Conservation (phyloP, 2,113 vertebrate species). For the Emydocephalus ijimae region DNA sequence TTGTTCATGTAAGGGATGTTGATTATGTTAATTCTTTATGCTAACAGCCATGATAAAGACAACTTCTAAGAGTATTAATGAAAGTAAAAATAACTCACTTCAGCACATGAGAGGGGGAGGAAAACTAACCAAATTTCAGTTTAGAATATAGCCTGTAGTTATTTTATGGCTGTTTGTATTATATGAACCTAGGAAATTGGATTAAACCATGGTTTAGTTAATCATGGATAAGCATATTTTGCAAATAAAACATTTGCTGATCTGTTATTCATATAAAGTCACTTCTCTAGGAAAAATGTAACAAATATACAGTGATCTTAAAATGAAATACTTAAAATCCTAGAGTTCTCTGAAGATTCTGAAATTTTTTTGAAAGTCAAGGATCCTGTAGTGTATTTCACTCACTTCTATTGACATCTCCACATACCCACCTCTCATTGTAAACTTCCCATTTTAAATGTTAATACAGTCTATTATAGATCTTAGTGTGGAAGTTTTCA, state of each 20-base stretch:
- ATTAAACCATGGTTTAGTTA: not conserved
- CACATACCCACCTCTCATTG: not conserved
- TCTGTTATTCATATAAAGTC: not conserved
- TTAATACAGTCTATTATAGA: not conserved
- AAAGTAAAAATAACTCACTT: not conserved
- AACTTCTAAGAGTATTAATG: not conserved
- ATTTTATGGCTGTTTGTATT: not conserved
- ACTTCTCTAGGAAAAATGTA: not conserved
- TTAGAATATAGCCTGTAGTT: not conserved
- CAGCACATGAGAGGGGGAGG: not conserved
- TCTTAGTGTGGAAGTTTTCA: not conserved
- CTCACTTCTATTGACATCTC: not conserved
- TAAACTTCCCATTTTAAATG: not conserved
- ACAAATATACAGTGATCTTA: not conserved
- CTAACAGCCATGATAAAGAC: not conserved
- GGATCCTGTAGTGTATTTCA: not conserved
- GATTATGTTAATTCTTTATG: not conserved
- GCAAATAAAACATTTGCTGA: not conserved
- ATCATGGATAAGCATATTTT: not conserved
- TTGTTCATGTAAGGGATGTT: not conserved
- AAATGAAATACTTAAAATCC: not conserved
- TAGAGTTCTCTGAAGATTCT: not conserved
- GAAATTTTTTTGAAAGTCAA: not conserved
- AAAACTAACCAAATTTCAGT: not conserved
- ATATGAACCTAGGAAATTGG: not conserved